Conservation (phyloP, 1,140 invertebrate genomes). For the Drosophila mauritiana region DNA sequence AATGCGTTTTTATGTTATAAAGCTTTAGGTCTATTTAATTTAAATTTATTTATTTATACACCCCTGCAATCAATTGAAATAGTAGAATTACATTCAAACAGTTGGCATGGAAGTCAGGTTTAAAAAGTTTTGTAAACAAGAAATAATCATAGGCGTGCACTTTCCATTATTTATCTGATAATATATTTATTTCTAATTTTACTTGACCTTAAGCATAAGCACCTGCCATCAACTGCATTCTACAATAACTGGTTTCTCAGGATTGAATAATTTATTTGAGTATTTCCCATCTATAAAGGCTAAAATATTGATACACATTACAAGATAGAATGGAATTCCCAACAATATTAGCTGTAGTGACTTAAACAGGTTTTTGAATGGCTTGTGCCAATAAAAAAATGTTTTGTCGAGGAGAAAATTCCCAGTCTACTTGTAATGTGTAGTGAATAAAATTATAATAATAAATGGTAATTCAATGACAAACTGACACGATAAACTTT, state of each 20-base stretch:
- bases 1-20: too few relatives aligned
- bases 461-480: constrained; percentile 10
- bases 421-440: constrained; percentile 21
- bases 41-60: too few relatives aligned
- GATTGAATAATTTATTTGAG: constrained; percentile 13
- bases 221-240: constrained; percentile 9
- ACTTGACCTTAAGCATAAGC: constrained; percentile 8
- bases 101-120: too few relatives aligned
- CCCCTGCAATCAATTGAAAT: too few relatives aligned
- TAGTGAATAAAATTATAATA: constrained; percentile 11
- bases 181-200: constrained; percentile 9
- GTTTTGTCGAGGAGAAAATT: constrained; percentile 6
- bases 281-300: constrained; percentile 24
- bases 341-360: not conserved
- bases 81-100: too few relatives aligned
- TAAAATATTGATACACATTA: not conserved
- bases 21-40: too few relatives aligned
- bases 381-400: not conserved
- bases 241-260: constrained; percentile 16
- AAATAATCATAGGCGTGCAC: too few relatives aligned
- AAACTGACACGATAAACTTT: not conserved
- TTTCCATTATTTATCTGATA: not conserved
- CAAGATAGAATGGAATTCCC: not conserved
- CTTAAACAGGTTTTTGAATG: constrained; percentile 15
- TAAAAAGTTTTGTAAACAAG: not conserved